A percentile compares a stretch with the other conserved stretches of the same genome.
These are phyloP conservation scores for Eulemur albifrons DNA, from an alignment of 2,797 vertebrate species.

Conservation along the genomic window DNA sequence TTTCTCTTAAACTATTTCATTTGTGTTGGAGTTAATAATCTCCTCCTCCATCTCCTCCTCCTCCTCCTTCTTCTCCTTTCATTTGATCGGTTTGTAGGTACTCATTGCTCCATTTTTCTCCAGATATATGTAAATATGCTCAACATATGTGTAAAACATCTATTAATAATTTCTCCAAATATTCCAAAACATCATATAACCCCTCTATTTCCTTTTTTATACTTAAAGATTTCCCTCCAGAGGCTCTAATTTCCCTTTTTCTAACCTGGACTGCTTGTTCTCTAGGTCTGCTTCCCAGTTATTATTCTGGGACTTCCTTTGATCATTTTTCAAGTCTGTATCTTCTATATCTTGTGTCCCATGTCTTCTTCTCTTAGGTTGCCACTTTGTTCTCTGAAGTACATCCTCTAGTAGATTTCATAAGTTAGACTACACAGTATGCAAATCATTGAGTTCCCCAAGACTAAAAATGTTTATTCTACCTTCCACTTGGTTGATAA, in stretches of 20 bases:
- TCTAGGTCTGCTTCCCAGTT: neutral
- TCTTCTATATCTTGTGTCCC: neutral
- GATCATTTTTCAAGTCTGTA: neutral
- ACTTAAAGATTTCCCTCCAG: neutral
- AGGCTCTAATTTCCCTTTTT: neutral
- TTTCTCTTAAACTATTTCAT: neutral
- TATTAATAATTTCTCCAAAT: neutral
- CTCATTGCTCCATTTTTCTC: neutral
- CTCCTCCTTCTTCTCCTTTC: neutral
- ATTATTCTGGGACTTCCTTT: neutral
- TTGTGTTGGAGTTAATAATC: neutral
- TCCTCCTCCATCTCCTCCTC: neutral
- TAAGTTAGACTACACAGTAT: neutral
- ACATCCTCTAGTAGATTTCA: neutral
- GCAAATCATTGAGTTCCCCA: neutral
- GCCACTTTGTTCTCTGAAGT: neutral
- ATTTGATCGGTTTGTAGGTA: neutral
- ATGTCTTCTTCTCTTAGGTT: neutral
- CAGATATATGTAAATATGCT: neutral
- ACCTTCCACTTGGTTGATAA: neutral
- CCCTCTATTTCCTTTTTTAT: neutral
- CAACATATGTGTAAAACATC: neutral
- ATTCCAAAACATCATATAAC: neutral
- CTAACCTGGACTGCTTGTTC: neutral
- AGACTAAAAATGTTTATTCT: neutral